Conservation (phyloP, 1,140 invertebrate genomes). For the Dolichoris vasculosae region DNA sequence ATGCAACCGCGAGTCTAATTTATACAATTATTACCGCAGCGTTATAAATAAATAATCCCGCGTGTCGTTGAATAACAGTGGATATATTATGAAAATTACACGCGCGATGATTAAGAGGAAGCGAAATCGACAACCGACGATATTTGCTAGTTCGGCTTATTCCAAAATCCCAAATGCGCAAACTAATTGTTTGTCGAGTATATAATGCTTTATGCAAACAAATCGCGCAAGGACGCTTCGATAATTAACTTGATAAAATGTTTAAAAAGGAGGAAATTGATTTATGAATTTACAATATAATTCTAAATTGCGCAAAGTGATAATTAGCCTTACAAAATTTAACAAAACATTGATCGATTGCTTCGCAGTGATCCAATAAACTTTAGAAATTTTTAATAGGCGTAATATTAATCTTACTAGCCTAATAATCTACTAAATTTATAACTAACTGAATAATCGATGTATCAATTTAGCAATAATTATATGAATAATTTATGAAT, state of each 20-base stretch:
- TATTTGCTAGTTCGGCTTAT: background rate
- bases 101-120: too few species aligned
- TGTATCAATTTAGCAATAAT: too few species aligned
- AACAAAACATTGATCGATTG: background rate
- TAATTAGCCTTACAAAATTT: background rate
- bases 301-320: background rate
- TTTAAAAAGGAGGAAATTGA: background rate
- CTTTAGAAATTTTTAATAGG: background rate
- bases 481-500: too few species aligned
- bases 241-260: background rate
- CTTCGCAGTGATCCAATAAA: background rate
- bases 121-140: background rate
- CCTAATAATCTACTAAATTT: too few species aligned
- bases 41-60: too few species aligned
- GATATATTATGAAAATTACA: background rate
- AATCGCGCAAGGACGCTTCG: too few species aligned
- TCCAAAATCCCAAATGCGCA: background rate
- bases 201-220: background rate
- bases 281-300: background rate
- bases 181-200: background rate
- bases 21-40: background rate
- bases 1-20: too few species aligned
- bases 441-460: too few species aligned
- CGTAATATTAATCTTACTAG: too few species aligned
- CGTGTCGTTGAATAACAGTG: background rate